Percentiles rank a stretch among this genome's conserved stretches.
phyloP scores from a whole-genome alignment of 2,113 vertebrate species.

The Microcebus ravelobensis region DNA sequence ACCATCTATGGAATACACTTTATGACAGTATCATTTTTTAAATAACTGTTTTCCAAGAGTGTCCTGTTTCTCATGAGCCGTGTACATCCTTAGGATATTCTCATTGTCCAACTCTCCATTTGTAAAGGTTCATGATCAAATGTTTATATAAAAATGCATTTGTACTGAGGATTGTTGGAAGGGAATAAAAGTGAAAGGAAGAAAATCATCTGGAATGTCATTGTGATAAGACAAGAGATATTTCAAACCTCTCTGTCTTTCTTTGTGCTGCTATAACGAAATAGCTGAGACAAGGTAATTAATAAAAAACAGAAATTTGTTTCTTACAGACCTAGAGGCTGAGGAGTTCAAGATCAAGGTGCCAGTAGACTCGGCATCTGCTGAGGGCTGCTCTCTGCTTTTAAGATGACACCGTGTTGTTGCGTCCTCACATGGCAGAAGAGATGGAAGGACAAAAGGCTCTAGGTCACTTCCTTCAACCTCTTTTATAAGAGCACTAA shows the following conservation, averaged over 20 bases:
- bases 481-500: not conserved
- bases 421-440: not conserved
- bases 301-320: not conserved
- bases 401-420: not conserved
- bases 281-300: not conserved
- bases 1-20: not conserved
- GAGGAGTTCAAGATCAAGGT: not conserved
- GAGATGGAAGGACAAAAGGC: not conserved
- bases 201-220: not conserved
- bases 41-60: not conserved
- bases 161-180: not conserved
- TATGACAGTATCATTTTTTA: not conserved
- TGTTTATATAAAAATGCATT: not conserved
- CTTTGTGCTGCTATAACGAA: not conserved
- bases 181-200: not conserved
- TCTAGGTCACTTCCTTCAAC: not conserved
- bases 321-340: not conserved
- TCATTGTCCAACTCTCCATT: not conserved
- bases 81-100: not conserved
- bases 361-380: not conserved
- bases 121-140: not conserved
- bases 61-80: not conserved
- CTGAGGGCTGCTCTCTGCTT: not conserved
- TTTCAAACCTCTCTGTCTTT: not conserved
- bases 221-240: not conserved